Evolutionary conservation across 2,797 vertebrate species (phyloP).

Genomic region (Prionace glauca): DNA sequence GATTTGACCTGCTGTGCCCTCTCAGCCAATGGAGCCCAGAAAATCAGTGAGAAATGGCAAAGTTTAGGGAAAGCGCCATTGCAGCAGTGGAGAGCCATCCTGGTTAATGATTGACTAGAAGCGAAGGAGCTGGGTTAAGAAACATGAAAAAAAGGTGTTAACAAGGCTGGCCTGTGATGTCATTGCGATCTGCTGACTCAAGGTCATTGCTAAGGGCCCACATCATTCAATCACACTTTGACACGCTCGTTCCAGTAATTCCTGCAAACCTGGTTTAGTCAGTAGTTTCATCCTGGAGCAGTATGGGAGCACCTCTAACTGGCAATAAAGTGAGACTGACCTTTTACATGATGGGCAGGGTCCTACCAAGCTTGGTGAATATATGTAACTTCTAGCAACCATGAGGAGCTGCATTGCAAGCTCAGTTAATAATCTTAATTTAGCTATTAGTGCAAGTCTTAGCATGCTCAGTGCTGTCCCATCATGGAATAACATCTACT

Average conservation of each 20-base stretch:
- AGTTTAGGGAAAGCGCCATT: not conserved
- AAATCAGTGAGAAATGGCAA: not conserved
- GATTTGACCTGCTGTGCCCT: not conserved
- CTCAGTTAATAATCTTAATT: no score
- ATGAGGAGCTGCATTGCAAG: no score
- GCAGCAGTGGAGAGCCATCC: not conserved
- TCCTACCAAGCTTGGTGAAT: no score
- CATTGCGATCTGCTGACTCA: not conserved
- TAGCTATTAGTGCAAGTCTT: no score
- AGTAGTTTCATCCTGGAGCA: not conserved
- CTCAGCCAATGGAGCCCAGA: not conserved
- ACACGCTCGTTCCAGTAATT: not conserved
- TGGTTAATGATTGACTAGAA: not conserved
- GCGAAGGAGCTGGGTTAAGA: not conserved
- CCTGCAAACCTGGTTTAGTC: not conserved
- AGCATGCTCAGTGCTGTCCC: no score
- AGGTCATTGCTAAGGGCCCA: not conserved
- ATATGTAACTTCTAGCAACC: no score
- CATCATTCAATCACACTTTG: not conserved
- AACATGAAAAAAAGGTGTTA: not conserved
- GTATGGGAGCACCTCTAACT: not conserved
- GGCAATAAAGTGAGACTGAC: not conserved
- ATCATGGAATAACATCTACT: no score
- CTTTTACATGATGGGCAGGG: not conserved
- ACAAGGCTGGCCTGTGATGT: not conserved